Evolutionary conservation across 2,113 vertebrate species (phyloP), one percentile per base, ranked within the genome.

Genomic region (Pungitius pungitius): DNA sequence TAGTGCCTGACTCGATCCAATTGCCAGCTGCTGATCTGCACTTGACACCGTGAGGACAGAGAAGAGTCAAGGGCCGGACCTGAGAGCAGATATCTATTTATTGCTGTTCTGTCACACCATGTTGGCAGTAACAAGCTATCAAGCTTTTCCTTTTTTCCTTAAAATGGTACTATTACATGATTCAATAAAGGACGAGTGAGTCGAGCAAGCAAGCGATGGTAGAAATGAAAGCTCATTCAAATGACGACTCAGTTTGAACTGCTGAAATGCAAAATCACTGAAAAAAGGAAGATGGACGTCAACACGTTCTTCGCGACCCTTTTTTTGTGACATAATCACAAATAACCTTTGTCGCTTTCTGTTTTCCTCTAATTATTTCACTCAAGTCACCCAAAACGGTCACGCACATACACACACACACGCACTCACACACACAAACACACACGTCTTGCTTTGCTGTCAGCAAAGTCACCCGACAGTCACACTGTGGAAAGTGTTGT

Each of bases 381-480:
- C 65, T 35, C 59, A 79, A 80, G 75, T 76, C 73, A 80, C 76
- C 68, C 73, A 68, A n/a, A 73, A 81, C 77, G 78, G 55, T 62
- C 69, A 56, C 59, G 70, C 68, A 70, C 55, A 40, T 60, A 57
- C 68, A 40, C 15, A 43, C 55, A 43, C 73, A 45, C 54, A 62
- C 73, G 39, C 49, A 77, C 69, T 55, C 73, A 49, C 74, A 73
- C 58, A 73, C 65, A 37, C 13, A 39, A 51, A 43, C 70, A 45
- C 52, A 61, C 73, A 45, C 47, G 75, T 68, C 9, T 67, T 71
- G 63, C 86, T 62, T 72, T 80, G 85, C 88, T 90, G 88, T 88
- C 90, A 91, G 89, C 84, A 86, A 65, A 88, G 78, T 89, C 86
- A 77, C 85, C 80, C 83, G 90, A 93, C 88, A 87, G 86, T 82